These are phyloP conservation scores for Thereva unica DNA, from an alignment of 2,888 invertebrate genomes.

Conservation along the genomic window DNA sequence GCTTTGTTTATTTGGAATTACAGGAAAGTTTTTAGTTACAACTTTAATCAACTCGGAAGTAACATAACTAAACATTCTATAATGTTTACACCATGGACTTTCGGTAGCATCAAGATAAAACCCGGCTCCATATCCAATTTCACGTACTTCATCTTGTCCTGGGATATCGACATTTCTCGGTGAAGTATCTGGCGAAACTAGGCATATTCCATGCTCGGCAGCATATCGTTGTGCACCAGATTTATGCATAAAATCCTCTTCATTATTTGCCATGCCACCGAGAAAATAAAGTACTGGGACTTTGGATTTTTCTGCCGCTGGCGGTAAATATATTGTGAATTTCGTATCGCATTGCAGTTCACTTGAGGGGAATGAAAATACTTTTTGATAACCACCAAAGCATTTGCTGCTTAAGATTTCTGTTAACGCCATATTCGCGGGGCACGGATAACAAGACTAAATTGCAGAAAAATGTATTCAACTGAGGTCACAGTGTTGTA, in stretches of 20 bases:
- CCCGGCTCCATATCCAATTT: constrained; percentile 94
- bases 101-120: constrained; percentile 92
- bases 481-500: too few species aligned
- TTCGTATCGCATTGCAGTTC: constrained; percentile 88
- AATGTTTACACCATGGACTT: constrained; percentile 91
- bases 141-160: constrained; percentile 90
- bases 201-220: constrained; percentile 78
- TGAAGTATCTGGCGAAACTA: constrained; percentile 95
- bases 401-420: constrained; percentile 71
- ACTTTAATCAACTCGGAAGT: constrained; percentile 80
- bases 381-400: constrained; percentile 85
- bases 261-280: constrained; percentile 91
- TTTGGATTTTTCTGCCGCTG: constrained; percentile 61
- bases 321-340: constrained; percentile 91
- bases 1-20: constrained; percentile 65
- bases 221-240: constrained; percentile 93
- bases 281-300: constrained; percentile 88
- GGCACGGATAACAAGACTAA: too few species aligned
- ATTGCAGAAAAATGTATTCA: too few species aligned
- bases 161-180: constrained; percentile 87
- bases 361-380: constrained; percentile 59
- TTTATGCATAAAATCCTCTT: constrained; percentile 94
- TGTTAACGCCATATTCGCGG: constrained; percentile 53
- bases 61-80: constrained; percentile 95
- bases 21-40: constrained; percentile 75